Percentiles rank a stretch among this genome's conserved stretches.
phyloP scores from a whole-genome alignment of 2,888 invertebrate genomes.

The Rhabditoides inermis region DNA sequence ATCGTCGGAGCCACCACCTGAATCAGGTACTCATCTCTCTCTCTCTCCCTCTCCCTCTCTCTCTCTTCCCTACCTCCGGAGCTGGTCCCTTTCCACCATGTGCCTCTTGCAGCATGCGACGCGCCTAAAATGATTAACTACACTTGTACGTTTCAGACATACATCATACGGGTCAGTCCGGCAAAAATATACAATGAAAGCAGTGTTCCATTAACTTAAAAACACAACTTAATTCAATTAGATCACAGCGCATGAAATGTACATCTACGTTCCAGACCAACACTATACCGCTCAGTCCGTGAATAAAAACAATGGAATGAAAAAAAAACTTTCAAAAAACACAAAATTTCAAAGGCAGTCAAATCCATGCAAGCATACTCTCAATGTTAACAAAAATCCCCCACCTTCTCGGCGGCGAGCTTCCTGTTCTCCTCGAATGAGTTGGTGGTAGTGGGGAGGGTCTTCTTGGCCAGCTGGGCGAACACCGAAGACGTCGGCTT shows the following conservation, averaged over 20 bases:
- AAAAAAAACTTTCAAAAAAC: too few species aligned
- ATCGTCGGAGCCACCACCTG: constrained; percentile 21
- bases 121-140: constrained; percentile 21
- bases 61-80: too few species aligned
- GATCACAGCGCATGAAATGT: too few species aligned
- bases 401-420: constrained; percentile 39
- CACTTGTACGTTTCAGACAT: too few species aligned
- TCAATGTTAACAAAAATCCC: not conserved
- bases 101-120: constrained; percentile 41
- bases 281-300: too few species aligned
- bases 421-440: constrained; percentile 42
- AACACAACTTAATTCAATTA: too few species aligned
- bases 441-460: not conserved
- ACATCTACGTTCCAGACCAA: too few species aligned
- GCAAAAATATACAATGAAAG: too few species aligned
- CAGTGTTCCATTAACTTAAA: too few species aligned
- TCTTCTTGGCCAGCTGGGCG: constrained; percentile 7
- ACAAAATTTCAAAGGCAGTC: not conserved
- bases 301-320: too few species aligned
- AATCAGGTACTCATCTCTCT: constrained; percentile 15
- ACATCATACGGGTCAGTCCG: too few species aligned
- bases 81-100: constrained; percentile 24
- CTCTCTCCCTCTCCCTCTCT: constrained; percentile 9
- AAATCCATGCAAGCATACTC: not conserved
- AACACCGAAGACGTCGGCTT: constrained; percentile 19